Evolutionary conservation across 2,113 vertebrate genomes (phyloP).

Genomic region (Chiloscyllium plagiosum): DNA sequence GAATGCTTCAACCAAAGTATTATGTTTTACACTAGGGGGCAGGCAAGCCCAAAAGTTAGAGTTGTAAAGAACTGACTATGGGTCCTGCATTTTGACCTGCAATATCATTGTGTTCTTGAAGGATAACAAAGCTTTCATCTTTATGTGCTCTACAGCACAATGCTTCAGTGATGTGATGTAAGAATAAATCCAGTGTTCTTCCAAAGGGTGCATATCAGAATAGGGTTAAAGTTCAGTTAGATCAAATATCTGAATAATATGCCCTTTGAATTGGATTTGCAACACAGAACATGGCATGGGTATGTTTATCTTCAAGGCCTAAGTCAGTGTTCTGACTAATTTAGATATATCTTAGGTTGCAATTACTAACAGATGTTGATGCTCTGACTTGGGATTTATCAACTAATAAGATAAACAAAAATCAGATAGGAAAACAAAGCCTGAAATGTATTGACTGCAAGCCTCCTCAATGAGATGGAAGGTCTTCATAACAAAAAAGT

Average conservation of each 20-base stretch:
- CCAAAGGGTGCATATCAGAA: background rate
- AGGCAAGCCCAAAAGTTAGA: background rate
- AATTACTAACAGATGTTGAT: background rate
- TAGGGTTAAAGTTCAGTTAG: background rate
- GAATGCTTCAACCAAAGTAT: background rate
- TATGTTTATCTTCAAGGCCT: background rate
- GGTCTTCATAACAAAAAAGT: no score
- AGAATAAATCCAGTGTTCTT: background rate
- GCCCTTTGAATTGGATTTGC: background rate
- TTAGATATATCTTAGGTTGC: background rate
- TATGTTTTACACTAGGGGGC: background rate
- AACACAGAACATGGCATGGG: background rate
- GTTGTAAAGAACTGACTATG: background rate
- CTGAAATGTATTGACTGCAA: no score
- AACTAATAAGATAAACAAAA: background rate
- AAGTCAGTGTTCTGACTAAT: background rate
- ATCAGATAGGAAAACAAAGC: background rate
- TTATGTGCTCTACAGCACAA: background rate
- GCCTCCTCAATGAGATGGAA: no score
- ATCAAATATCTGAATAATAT: background rate
- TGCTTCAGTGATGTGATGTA: background rate
- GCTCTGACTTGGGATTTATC: background rate
- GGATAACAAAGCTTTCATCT: background rate
- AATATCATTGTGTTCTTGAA: background rate
- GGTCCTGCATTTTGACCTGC: background rate